Evolutionary conservation across 2,113 vertebrate species (phyloP).

Genomic region (Glareola pratincola): DNA sequence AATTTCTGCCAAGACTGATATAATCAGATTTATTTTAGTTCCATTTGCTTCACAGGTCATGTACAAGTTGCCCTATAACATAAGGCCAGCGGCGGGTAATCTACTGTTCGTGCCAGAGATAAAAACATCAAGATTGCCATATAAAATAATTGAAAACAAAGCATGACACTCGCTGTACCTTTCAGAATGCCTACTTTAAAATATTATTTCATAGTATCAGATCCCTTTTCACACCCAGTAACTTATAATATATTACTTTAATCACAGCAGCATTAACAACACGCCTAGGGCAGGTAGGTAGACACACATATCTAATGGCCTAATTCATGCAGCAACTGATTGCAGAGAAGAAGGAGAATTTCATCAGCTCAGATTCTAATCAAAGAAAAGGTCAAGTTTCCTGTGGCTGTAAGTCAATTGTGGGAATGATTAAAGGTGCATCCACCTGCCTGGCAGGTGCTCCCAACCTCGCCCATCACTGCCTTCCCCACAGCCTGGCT

Average conservation of each 20-base stretch:
- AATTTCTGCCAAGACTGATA: background rate
- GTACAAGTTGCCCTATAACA: background rate
- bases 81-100: background rate
- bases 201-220: background rate
- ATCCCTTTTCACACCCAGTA: conserved; percentile 29
- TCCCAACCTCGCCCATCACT: background rate
- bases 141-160: conserved; percentile 24
- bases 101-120: background rate
- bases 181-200: conserved; percentile 5
- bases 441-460: background rate
- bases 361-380: conserved; percentile 52
- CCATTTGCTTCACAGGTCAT: background rate
- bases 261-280: conserved; percentile 29
- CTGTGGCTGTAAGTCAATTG: conserved; percentile 33
- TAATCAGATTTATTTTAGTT: background rate
- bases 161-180: background rate
- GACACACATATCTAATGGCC: conserved; percentile 7
- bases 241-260: conserved; percentile 52
- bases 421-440: conserved; percentile 50
- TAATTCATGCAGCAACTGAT: conserved; percentile 15
- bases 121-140: background rate
- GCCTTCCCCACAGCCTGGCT: background rate
- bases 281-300: background rate
- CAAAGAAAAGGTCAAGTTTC: conserved; percentile 61
- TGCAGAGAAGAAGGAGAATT: conserved; percentile 17